Base-by-base conservation (phyloP, 2,797 vertebrate species). In the Thamnophis elegans region DNA sequence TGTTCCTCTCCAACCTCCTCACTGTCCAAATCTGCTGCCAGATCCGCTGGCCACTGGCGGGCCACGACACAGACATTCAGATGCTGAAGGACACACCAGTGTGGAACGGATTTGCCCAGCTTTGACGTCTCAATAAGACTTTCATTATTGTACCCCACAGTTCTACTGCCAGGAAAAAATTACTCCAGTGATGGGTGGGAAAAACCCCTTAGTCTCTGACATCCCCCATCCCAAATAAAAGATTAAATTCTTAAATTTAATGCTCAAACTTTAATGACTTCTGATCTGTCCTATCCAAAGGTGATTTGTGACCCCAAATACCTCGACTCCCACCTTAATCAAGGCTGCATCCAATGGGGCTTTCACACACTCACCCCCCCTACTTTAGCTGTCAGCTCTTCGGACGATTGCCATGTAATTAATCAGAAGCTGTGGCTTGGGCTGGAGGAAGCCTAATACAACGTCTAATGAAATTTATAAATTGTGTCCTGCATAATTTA, bases 401-500 rank as follows among this genome's bases (percentile, higher is more conserved):
- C 2, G 1, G 10, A 89, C 92, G 92, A 96, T 94, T 95, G 93
- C 94, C 78, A 2, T 94, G 94, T 95, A 96, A 96, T 96, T 96
- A 96, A 96, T 96, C 36, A 18, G 93, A 91, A 53, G 93, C 92
- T 82, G 85, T 86, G 92, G 85, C 68, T 88, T 94, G 42, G 89
- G 94, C 94, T 89, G 47, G 95, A 93, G 91, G 94, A 85, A 91
- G 89, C 92, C 56, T 95, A 95, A 95, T 96, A 91, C 92, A 90
- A 92, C 86, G 94, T 88, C 92, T 95, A 96, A 97, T 95, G 93
- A 97, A 97, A 96, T 14, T 95, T 96, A 96, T 96, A 97, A 96
- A 96, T 94, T 93, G 18, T 94, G 78, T 92, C 94, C 95, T 96
- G 91, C 92, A 95, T 96, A 96, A 96, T 96, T 96, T 96, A 97